Conservation (phyloP, 2,113 vertebrate species). For the Xerus inauris region DNA sequence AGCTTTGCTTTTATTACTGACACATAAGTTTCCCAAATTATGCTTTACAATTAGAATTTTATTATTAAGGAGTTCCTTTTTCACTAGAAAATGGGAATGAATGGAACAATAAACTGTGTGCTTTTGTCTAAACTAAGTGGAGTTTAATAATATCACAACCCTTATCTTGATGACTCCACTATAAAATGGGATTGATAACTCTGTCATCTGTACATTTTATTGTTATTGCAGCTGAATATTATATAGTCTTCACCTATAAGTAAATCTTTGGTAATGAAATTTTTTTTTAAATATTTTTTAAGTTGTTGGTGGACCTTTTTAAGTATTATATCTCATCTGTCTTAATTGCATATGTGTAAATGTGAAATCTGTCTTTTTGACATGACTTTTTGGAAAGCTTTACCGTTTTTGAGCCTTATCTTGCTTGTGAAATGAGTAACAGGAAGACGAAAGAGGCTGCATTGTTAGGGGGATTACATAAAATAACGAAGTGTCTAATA, state of each 20-base stretch:
- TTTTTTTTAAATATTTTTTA: no score
- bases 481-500: not conserved
- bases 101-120: not conserved
- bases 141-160: not conserved
- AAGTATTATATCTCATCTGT: no score
- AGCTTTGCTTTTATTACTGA: not conserved
- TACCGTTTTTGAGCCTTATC: conserved; percentile 19
- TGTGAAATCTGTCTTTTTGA: not conserved
- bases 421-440: not conserved
- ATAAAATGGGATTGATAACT: not conserved
- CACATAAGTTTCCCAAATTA: not conserved
- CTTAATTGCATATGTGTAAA: not conserved
- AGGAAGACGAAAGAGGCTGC: not conserved
- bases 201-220: not conserved
- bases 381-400: not conserved
- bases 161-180: not conserved
- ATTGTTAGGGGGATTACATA: not conserved
- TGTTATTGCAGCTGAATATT: not conserved
- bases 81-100: not conserved
- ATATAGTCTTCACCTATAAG: not conserved
- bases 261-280: conserved; percentile 39
- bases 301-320: no score
- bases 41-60: not conserved
- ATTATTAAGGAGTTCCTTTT: not conserved
- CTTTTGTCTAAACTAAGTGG: not conserved